A percentile compares a stretch with the other conserved stretches of the same genome.
phyloP scores from a whole-genome alignment of 1,140 invertebrate species.

The Antheraea mylitta region DNA sequence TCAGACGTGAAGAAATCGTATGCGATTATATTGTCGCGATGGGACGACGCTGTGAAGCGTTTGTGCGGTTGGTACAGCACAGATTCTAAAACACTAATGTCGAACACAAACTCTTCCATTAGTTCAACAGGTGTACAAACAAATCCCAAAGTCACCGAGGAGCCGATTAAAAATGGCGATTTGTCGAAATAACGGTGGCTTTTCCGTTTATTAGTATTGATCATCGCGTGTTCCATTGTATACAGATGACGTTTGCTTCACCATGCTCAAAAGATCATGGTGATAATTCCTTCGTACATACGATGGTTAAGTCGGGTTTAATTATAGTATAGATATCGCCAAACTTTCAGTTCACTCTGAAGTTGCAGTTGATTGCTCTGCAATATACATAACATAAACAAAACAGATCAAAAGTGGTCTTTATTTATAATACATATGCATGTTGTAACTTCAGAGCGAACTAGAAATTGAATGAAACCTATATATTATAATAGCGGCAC shows the following conservation, averaged over 20 bases:
- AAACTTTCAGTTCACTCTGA: too few relatives aligned
- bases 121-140: constrained; percentile 26
- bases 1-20: constrained; percentile 69
- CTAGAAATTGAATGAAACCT: too few relatives aligned
- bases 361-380: too few relatives aligned
- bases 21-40: constrained; percentile 75
- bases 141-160: constrained; percentile 30
- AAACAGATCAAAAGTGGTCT: too few relatives aligned
- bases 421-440: too few relatives aligned
- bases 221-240: constrained; percentile 42
- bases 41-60: constrained; percentile 84
- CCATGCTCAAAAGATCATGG: neutral
- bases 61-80: constrained; percentile 83
- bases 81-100: neutral
- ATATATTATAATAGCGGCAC: too few relatives aligned
- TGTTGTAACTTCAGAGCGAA: too few relatives aligned
- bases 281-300: neutral
- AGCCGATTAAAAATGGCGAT: constrained; percentile 35
- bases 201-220: constrained; percentile 39
- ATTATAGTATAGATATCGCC: too few relatives aligned
- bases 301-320: neutral
- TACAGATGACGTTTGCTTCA: constrained; percentile 48
- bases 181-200: constrained; percentile 63
- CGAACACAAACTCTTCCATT: neutral
- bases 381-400: too few relatives aligned